Conservation (phyloP, 2,113 vertebrate species). For the Gymnorhina tibicen region DNA sequence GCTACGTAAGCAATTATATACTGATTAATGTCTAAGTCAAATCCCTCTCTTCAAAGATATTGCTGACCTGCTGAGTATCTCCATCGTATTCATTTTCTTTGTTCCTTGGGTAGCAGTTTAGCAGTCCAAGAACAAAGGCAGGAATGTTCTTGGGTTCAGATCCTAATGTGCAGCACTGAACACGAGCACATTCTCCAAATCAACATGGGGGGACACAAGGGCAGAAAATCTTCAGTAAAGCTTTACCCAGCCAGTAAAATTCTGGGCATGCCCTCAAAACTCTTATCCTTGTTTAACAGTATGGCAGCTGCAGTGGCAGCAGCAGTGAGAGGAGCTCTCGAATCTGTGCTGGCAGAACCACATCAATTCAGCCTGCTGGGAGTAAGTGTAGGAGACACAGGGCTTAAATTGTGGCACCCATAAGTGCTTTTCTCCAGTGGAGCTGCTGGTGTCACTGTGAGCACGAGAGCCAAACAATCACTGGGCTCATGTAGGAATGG, state of each 20-base stretch:
- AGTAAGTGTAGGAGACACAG: not conserved
- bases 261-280: not conserved
- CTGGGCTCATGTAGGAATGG: not conserved
- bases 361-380: not conserved
- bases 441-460: not conserved
- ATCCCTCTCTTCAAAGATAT: conserved; percentile 11
- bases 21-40: conserved; percentile 56
- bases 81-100: conserved; percentile 23
- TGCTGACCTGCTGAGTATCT: conserved; percentile 39
- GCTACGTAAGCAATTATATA: conserved; percentile 56
- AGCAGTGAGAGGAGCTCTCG: not conserved
- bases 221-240: not conserved
- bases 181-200: not conserved
- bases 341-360: not conserved
- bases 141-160: not conserved
- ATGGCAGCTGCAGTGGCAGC: not conserved
- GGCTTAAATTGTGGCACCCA: not conserved
- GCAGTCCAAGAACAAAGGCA: not conserved
- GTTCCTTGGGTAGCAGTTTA: conserved; percentile 1
- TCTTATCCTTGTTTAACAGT: not conserved
- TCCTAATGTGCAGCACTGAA: not conserved
- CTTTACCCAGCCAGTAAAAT: not conserved
- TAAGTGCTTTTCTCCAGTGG: not conserved
- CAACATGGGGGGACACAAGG: fast-evolving
- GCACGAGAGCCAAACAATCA: not conserved